Percentiles rank a stretch among this genome's conserved stretches.
These are phyloP conservation scores for Megalonaias nervosa DNA, from an alignment of 1,140 invertebrate genomes.

Conservation along the genomic window DNA sequence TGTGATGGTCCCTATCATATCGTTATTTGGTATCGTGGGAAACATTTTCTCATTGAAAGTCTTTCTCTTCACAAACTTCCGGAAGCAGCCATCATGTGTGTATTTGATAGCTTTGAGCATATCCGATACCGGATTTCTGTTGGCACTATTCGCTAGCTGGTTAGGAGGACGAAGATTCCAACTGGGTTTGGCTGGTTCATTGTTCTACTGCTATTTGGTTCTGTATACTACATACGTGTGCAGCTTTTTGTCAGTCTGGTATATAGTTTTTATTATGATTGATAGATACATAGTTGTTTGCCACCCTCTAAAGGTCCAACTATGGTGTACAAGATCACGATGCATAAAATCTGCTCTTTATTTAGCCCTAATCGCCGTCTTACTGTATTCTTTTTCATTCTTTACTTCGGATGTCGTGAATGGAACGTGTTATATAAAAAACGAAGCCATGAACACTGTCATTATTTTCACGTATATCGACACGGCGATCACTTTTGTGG, in stretches of 20 bases:
- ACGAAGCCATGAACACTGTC: too few species aligned
- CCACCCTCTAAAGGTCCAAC: too few species aligned
- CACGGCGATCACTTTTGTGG: too few species aligned
- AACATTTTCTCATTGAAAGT: constrained; percentile 75
- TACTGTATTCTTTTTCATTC: too few species aligned
- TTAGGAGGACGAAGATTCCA: constrained; percentile 70
- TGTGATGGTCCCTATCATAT: constrained; percentile 71
- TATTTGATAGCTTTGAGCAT: constrained; percentile 76
- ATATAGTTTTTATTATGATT: constrained; percentile 68
- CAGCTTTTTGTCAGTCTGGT: constrained; percentile 69
- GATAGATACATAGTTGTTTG: constrained; percentile 67
- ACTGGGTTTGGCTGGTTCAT: background rate
- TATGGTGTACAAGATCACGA: too few species aligned
- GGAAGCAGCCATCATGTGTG: constrained; percentile 75
- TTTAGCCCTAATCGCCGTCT: too few species aligned
- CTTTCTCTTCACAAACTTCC: constrained; percentile 75
- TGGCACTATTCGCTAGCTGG: constrained; percentile 74
- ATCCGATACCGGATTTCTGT: constrained; percentile 75
- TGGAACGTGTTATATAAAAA: too few species aligned
- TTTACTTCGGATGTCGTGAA: too few species aligned
- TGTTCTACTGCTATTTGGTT: constrained; percentile 9
- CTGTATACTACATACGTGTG: constrained; percentile 65
- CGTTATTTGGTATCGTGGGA: constrained; percentile 74
- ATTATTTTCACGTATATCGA: too few species aligned
- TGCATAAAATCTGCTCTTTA: too few species aligned